Conservation (phyloP, 2,113 vertebrate genomes). For the Narcine bancroftii region DNA sequence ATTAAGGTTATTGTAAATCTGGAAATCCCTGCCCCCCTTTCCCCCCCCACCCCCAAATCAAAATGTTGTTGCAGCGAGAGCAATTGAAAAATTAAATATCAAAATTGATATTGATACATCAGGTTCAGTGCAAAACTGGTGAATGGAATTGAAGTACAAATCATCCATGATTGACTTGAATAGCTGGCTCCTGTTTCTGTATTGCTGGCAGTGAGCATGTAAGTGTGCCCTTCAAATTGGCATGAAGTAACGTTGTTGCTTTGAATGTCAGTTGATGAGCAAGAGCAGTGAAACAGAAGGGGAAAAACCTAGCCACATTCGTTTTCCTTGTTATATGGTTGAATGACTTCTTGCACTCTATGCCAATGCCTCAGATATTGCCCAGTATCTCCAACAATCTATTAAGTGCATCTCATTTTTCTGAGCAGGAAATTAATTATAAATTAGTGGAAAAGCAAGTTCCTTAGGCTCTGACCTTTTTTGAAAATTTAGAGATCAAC, state of each 20-base stretch:
- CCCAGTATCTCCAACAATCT: not conserved
- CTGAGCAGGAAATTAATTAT: not conserved
- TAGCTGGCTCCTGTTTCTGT: not conserved
- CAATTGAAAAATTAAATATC: not conserved
- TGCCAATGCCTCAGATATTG: not conserved
- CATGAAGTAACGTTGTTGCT: not conserved
- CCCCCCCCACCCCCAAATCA: no score
- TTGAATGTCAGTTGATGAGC: not conserved
- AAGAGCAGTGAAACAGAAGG: not conserved
- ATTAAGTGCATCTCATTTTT: not conserved
- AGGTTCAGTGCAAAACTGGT: not conserved
- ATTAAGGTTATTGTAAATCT: not conserved
- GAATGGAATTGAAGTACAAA: not conserved
- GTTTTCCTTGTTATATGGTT: not conserved
- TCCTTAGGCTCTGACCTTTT: no score
- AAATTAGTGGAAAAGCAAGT: not conserved
- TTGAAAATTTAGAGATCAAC: no score
- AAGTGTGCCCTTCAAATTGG: not conserved
- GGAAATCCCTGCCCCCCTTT: not conserved
- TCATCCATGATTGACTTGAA: not conserved
- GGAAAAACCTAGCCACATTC: not conserved
- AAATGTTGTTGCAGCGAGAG: not conserved
- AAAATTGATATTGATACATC: not conserved
- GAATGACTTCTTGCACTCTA: not conserved
- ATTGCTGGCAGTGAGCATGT: not conserved